phyloP scores from a whole-genome alignment of 1,140 invertebrate species.

The Chironomus tepperi region DNA sequence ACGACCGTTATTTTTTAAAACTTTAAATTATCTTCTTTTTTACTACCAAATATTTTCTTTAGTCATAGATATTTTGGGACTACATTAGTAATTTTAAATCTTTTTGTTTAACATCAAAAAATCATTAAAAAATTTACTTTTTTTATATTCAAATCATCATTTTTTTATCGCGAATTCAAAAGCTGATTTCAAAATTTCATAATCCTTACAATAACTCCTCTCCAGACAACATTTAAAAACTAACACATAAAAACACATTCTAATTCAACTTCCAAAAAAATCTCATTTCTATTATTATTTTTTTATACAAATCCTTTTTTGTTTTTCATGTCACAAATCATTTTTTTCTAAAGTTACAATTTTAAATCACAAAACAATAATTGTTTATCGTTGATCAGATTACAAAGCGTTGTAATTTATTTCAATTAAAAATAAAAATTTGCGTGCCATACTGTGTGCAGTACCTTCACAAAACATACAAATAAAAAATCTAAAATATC shows the following conservation, averaged over 20 bases:
- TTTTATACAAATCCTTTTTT: neutral
- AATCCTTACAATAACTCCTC: neutral
- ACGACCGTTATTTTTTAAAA: no score
- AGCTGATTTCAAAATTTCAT: neutral
- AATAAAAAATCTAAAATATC: neutral
- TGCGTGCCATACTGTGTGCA: constrained; percentile 23
- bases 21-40: no score
- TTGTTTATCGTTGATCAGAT: neutral
- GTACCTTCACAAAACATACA: constrained; percentile 18
- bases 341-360: neutral
- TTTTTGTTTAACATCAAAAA: neutral
- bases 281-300: constrained; percentile 5
- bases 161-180: neutral
- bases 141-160: constrained; percentile 8
- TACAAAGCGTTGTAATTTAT: neutral
- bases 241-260: neutral
- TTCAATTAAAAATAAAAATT: no score
- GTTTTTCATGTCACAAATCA: constrained; percentile 10
- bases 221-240: neutral
- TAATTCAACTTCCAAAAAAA: neutral
- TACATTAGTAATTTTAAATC: no score
- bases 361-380: neutral
- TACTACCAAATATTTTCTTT: no score
- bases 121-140: constrained; percentile 24
- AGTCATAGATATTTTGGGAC: no score